These are phyloP conservation scores for Ormyrus rosae DNA, from an alignment of 2,888 invertebrate species.

Conservation along the genomic window DNA sequence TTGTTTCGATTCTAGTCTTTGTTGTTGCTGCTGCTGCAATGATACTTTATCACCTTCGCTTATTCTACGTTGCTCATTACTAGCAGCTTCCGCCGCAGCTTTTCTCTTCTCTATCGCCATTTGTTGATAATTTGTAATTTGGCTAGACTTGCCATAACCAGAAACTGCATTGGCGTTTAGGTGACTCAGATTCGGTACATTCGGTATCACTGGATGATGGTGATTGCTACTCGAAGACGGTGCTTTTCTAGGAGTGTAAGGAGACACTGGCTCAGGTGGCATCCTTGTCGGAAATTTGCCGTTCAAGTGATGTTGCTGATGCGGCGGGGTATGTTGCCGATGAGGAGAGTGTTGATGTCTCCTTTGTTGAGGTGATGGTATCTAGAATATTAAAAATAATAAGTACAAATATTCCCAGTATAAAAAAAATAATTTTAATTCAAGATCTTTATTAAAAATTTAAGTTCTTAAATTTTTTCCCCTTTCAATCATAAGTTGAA, in stretches of 20 bases:
- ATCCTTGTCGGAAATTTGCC: conserved; percentile 78
- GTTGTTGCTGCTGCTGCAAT: conserved; percentile 58
- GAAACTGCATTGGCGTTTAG: conserved; percentile 62
- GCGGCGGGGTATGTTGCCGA: neutral
- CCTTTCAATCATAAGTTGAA: too few relatives aligned
- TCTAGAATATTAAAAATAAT: neutral
- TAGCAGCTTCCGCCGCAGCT: conserved; percentile 55
- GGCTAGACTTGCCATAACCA: conserved; percentile 59
- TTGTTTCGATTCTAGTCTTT: conserved; percentile 38
- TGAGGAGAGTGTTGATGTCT: conserved; percentile 15
- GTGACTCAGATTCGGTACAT: conserved; percentile 73
- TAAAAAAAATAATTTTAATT: too few relatives aligned
- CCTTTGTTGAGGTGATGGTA: conserved; percentile 38
- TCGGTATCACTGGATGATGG: conserved; percentile 71
- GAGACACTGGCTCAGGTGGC: conserved; percentile 69
- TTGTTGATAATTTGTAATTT: conserved; percentile 59
- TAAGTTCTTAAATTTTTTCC: too few relatives aligned
- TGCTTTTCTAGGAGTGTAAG: conserved; percentile 68
- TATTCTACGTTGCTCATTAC: conserved; percentile 63
- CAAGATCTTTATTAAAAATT: too few relatives aligned
- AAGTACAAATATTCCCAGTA: too few relatives aligned
- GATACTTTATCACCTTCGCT: conserved; percentile 69
- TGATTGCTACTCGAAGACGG: neutral
- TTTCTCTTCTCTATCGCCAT: conserved; percentile 67
- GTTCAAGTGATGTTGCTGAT: conserved; percentile 76